Base-by-base conservation (phyloP, 2,888 invertebrate genomes). In the Ernsta delagoae region DNA sequence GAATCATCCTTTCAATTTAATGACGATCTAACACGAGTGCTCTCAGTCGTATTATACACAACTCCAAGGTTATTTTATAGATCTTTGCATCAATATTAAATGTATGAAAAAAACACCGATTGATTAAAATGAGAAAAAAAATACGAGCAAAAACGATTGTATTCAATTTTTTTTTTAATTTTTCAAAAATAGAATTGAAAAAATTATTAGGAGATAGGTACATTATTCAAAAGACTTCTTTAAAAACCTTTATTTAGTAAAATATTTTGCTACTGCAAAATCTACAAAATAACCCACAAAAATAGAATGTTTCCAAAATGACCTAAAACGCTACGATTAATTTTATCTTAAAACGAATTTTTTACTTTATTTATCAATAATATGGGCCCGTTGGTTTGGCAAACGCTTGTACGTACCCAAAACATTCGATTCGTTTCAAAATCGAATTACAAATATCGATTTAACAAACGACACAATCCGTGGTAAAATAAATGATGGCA, bases 201-300 rank as follows among this genome's bases (percentile, higher is more conserved):
- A 61, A 68, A 62, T 62, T 57, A 60, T 24, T 4, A 53, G 45
- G 56, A 59, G 9, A 16, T n/a, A 36, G 36, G 36, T 36, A 36
- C 6, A 36, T 36, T 36, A 36, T 36, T 36, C 36, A 36, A 36
- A 36, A 36, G 36, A 5, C 36, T 36, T 5, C 36, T 43, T 54
- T 31, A 16, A 54, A 68, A 63, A 57, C 34, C 16, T 41, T 63
- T n/a, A 11, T 5, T 59, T 59, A 57, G 9, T 57, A 68, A 68
- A 68, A 62, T 68, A 68, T 34, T 50, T n/a, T 36, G 24, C 16
- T 16, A 50, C 45, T 62, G 68, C 68, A 68, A 68, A 68, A 56
- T 68, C 68, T 68, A 68, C 68, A 68, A 68, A 68, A 68, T 62
- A 68, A 68, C 68, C 62, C 31, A 62, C 62, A 59, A 69, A 68